Percentiles rank a stretch among this genome's conserved stretches.
Conservation (phyloP, 2,888 invertebrate genomes). For the Liodrosophila aerea region DNA sequence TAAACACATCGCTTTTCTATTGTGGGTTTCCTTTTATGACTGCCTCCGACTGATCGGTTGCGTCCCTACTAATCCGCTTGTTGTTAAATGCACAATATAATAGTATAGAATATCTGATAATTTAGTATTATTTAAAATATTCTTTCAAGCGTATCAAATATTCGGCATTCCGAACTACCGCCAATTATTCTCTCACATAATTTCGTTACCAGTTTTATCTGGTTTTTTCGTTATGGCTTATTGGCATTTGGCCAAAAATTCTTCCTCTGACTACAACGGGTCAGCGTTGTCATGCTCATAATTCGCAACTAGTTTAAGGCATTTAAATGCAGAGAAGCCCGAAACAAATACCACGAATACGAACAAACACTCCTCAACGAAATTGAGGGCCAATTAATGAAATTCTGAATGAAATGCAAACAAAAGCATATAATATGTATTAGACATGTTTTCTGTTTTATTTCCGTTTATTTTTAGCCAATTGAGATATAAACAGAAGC, state of each 20-base stretch:
- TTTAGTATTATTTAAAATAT: too few species aligned
- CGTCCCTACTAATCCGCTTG: too few species aligned
- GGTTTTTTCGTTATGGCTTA: conserved; percentile 31
- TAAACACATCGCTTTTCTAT: too few species aligned
- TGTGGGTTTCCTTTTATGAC: too few species aligned
- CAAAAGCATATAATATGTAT: neutral
- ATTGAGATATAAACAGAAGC: conserved; percentile 24
- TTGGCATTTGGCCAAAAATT: conserved; percentile 60
- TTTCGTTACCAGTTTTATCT: conserved; percentile 47
- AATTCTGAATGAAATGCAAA: conserved; percentile 9
- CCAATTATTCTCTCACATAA: conserved; percentile 28
- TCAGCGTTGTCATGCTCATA: conserved; percentile 64
- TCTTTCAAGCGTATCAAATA: neutral
- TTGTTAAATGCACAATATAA: too few species aligned
- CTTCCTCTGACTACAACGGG: conserved; percentile 52
- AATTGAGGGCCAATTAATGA: conserved; percentile 27
- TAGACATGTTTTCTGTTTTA: neutral
- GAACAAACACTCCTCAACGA: conserved; percentile 6
- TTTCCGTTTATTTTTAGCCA: neutral
- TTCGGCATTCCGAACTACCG: conserved; percentile 15
- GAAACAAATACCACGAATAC: too few species aligned
- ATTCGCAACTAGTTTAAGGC: conserved; percentile 7
- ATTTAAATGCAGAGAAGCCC: neutral
- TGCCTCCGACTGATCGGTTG: too few species aligned
- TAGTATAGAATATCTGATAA: too few species aligned